Conservation (phyloP, 1,140 invertebrate species). For the Andricus grossulariae region DNA sequence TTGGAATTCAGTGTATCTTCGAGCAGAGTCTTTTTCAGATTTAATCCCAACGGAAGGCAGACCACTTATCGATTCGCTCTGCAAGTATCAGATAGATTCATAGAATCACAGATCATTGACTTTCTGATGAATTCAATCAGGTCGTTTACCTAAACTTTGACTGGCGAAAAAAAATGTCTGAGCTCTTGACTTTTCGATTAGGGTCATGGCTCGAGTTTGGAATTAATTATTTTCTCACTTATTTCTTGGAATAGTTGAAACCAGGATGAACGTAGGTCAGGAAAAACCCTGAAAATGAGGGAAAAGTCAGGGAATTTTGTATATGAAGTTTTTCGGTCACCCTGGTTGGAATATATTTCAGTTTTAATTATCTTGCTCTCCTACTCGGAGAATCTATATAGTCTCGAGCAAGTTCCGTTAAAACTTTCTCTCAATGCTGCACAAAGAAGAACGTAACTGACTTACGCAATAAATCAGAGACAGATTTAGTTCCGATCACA, state of each 20-base stretch:
- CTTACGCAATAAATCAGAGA: neutral
- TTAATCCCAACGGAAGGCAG: neutral
- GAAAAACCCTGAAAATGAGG: no score
- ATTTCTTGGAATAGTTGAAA: no score
- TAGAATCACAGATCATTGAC: neutral
- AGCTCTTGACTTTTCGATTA: no score
- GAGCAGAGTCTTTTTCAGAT: neutral
- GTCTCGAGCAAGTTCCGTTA: conserved; percentile 8
- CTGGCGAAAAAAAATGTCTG: neutral
- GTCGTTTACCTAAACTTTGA: neutral
- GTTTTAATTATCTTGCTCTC: no score
- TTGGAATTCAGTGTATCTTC: neutral
- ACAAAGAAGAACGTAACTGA: neutral
- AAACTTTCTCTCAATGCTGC: neutral
- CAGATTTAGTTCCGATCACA: conserved; percentile 11
- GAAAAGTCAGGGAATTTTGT: no score
- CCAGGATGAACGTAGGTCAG: no score
- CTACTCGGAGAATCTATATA: neutral
- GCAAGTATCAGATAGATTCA: neutral
- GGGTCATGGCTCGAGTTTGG: no score
- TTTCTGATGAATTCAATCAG: neutral
- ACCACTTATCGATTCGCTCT: neutral
- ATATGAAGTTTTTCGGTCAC: no score
- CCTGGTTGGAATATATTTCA: no score
- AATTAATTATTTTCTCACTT: no score